Evolutionary conservation across 2,797 vertebrate species (phyloP), one percentile per base, ranked within the genome.

Genomic region (Rallus crepitans): DNA sequence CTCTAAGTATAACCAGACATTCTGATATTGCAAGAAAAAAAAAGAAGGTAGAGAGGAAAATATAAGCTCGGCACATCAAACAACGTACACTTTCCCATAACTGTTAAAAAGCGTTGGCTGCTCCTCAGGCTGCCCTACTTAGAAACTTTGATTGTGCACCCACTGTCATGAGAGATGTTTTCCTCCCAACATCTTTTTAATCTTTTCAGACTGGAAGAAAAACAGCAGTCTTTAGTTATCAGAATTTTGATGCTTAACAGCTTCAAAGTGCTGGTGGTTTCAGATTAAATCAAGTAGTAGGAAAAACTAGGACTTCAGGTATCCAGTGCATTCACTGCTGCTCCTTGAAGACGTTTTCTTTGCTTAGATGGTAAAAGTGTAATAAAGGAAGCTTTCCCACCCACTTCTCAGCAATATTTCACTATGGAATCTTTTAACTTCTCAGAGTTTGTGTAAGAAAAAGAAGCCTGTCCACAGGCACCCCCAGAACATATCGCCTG

Each of bases 41-140:
- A 81, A 78, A 90, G 92, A 47, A 92, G 30, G 63, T 77, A 94
- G 72, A 90, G 30, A 87, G 50, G 15, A 91, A 93, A 84, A 50
- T 84, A 88, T 61, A 60, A 69, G 86, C 78, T 79, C 78, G 53
- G 82, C 93, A 95, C 88, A 96, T 95, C 92, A 79, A 90, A 96
- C 66, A 80, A 94, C 84, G 91, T 16, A 59, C 28, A 50, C 89
- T 94, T 82, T 88, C 63, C 77, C 82, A 45, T 73, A 81, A 87
- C 94, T 82, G 81, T 77, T 95, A 87, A 92, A 96, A 96, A 96
- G 83, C 53, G 2, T 82, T 95, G 83, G 86, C 87, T 95, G 96
- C 75, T 96, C 91, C 83, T 95, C 86, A 82, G 84, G 83, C 89
- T 97, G 95, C 90, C 96, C 96, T 97, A 96, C 91, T 95, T 96